Percentiles rank a stretch among this genome's conserved stretches.
Evolutionary conservation across 2,797 vertebrate genomes (phyloP).

Genomic region (Poecilia gillii): DNA sequence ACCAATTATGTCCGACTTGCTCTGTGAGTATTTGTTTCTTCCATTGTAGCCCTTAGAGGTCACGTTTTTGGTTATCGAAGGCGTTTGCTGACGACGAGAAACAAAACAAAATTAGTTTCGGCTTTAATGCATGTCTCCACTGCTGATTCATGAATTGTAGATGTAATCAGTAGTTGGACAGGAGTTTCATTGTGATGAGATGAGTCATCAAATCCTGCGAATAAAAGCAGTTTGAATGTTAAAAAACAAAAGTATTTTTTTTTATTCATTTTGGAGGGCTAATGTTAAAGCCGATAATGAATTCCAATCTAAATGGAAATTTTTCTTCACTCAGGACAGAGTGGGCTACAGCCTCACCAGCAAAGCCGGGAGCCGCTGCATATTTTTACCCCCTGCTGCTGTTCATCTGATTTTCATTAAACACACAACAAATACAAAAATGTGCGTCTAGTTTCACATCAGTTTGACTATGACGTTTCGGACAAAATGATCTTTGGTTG

Average conservation of each 20-base stretch:
- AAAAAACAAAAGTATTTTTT: background rate
- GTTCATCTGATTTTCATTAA: background rate
- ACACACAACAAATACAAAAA: background rate
- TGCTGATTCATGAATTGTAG: slow-evolving; percentile 20
- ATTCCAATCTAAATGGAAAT: slow-evolving; percentile 7
- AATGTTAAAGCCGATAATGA: slow-evolving; percentile 7
- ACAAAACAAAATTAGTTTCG: background rate
- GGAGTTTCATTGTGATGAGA: slow-evolving; percentile 3
- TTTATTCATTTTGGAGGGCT: background rate
- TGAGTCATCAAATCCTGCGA: background rate
- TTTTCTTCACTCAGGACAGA: background rate
- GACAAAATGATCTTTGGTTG: background rate
- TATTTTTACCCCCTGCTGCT: background rate
- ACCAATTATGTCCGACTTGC: background rate
- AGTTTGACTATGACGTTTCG: background rate
- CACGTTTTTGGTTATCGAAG: background rate
- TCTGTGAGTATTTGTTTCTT: background rate
- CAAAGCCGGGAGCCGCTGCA: background rate
- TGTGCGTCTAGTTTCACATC: background rate
- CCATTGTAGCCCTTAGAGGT: background rate
- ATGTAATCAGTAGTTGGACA: slow-evolving; percentile 20
- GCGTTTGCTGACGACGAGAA: slow-evolving; percentile 1
- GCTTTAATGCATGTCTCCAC: background rate
- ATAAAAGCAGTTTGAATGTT: slow-evolving; percentile 2
- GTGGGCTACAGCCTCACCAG: background rate